Conservation (phyloP, 1,140 invertebrate species). For the Liolophura sinensis region DNA sequence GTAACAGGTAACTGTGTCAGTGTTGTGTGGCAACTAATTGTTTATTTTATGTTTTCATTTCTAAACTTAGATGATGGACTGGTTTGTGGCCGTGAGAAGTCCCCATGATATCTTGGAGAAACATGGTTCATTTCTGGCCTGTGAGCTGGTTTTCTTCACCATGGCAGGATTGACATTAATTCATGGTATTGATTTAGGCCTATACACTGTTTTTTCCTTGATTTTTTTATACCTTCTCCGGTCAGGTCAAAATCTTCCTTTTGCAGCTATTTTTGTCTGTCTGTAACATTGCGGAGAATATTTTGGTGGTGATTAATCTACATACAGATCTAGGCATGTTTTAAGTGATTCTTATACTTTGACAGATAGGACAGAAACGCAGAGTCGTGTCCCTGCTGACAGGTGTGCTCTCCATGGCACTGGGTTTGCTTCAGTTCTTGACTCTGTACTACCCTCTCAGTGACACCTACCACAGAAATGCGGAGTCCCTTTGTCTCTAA, state of each 20-base stretch:
- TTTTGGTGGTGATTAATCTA: background rate
- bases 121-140: slow-evolving; percentile 54
- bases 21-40: too few species aligned
- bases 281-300: background rate
- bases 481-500: too few species aligned
- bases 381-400: too few species aligned
- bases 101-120: slow-evolving; percentile 53
- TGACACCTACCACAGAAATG: slow-evolving; percentile 69
- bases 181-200: slow-evolving; percentile 57
- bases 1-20: too few species aligned
- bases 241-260: background rate
- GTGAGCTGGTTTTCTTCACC: slow-evolving; percentile 53
- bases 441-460: slow-evolving; percentile 76
- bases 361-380: background rate
- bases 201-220: slow-evolving; percentile 13
- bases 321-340: background rate
- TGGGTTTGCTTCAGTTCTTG: slow-evolving; percentile 72
- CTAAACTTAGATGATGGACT: too few species aligned
- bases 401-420: slow-evolving; percentile 67
- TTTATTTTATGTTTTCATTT: too few species aligned
- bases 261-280: slow-evolving; percentile 1
- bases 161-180: slow-evolving; percentile 52
- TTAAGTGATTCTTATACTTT: slow-evolving; percentile 3
- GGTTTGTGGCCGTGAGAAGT: slow-evolving; percentile 57
- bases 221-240: slow-evolving; percentile 63